Base-by-base conservation (phyloP, 2,888 invertebrate species). In the Escarpia spicata region DNA sequence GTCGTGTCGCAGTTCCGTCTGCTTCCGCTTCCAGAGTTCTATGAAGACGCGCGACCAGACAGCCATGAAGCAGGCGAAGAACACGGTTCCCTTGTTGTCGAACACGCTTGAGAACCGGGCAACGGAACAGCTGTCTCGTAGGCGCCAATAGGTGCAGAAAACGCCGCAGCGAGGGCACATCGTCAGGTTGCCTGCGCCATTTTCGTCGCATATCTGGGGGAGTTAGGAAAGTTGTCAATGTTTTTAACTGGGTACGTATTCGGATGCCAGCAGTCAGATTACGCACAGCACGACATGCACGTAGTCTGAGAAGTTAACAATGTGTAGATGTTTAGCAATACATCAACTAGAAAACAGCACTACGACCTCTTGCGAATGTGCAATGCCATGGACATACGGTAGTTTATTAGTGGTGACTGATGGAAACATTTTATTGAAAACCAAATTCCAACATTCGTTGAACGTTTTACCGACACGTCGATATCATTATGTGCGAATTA, bases 11-110 rank as follows among this genome's bases (percentile, higher is more conserved):
- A 99, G 97, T 0, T 99, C 98, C 0, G 98, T 98, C 96, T 99
- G 99, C 94, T 98, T 98, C 10, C 99, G 97, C 96, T 98, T 98
- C 99, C 99, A 99, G 93, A 99, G 97, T 96, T 99, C 99, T 95
- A 99, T 97, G 96, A 99, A 99, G 91, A 91, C 44, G 91, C 19
- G 19, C 75, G 75, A 19, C 75, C 75, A 75, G 19, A 75, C 75
- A 26, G 75, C 75, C 75, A 75, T 75, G 75, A 75, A 75, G 75
- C n/a, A 26, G 26, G 75, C 75, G 26, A 75, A 75, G 75, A 75
- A 75, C 75, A 75, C 75, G 19, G 75, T 75, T 26, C 19, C 75
- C 75, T 2, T n/a, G 75, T 75, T 75, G n/a, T 75, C 75, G 75
- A 75, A 75, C 26, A 75, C n/a, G 75, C n/a, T 26, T 26, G 75